Percentiles rank a stretch among this genome's conserved stretches.
Conservation (phyloP, 2,113 vertebrate species). For the Edolisoma coerulescens region DNA sequence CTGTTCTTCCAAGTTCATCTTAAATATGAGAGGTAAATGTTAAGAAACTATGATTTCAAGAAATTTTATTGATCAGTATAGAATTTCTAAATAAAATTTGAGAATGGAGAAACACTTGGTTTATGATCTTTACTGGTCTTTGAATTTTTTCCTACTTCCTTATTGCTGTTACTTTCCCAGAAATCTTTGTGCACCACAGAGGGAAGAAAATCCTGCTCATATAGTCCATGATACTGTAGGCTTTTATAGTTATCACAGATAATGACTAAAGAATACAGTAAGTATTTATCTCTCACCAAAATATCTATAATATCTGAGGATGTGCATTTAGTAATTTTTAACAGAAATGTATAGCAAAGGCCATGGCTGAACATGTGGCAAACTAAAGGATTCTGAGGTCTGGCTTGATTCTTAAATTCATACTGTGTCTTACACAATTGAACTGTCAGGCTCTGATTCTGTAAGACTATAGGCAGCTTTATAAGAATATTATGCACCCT, state of each 20-base stretch:
- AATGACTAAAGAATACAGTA: background rate
- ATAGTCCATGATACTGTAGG: background rate
- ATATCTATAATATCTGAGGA: background rate
- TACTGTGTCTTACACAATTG: background rate
- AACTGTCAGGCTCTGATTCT: background rate
- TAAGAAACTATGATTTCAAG: background rate
- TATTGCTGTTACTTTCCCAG: background rate
- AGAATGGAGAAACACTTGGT: background rate
- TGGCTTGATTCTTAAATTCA: background rate
- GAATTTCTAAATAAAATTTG: background rate
- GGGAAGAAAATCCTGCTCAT: background rate
- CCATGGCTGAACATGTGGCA: background rate
- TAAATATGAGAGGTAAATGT: background rate
- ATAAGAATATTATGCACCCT: background rate
- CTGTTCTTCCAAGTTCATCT: background rate
- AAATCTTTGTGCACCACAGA: background rate
- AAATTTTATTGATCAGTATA: background rate
- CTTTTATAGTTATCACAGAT: background rate
- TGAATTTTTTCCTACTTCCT: background rate
- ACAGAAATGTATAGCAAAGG: background rate
- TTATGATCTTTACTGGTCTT: background rate
- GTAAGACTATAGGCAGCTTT: background rate
- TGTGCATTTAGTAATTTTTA: background rate
- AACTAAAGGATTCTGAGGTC: background rate
- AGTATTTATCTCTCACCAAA: background rate